These are phyloP conservation scores for Sparus aurata DNA, from an alignment of 2,797 vertebrate genomes.

Conservation along the genomic window DNA sequence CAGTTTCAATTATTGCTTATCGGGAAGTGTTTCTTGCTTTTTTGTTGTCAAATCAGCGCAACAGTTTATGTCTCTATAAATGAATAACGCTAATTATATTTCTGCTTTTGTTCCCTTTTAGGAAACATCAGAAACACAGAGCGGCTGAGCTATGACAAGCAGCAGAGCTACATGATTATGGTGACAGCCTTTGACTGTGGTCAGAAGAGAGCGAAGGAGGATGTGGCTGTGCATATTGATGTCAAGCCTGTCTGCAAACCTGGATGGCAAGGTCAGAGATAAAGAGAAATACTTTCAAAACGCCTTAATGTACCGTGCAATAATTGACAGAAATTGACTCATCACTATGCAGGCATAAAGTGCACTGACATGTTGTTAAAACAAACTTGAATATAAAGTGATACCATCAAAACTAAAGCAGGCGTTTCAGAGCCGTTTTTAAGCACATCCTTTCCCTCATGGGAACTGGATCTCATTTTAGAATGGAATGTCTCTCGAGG, in stretches of 20 bases:
- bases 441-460: slow-evolving; percentile 24
- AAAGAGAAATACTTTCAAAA: slow-evolving; percentile 9
- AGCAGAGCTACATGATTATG: slow-evolving; percentile 93
- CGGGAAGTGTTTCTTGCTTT: slow-evolving; percentile 31
- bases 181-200: slow-evolving; percentile 97
- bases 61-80: slow-evolving; percentile 9
- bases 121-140: slow-evolving; percentile 98
- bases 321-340: slow-evolving; percentile 2
- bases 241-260: slow-evolving; percentile 98
- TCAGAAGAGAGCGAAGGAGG: slow-evolving; percentile 92
- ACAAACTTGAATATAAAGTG: slow-evolving; percentile 20
- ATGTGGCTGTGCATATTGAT: slow-evolving; percentile 91
- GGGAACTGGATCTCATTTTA: slow-evolving; percentile 67
- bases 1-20: slow-evolving; percentile 44
- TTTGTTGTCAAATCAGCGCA: slow-evolving; percentile 28
- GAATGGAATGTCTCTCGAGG: slow-evolving; percentile 59
- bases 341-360: slow-evolving; percentile 14
- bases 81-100: slow-evolving; percentile 35
- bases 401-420: slow-evolving; percentile 16
- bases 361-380: slow-evolving; percentile 20
- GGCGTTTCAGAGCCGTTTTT: slow-evolving; percentile 11
- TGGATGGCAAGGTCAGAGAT: slow-evolving; percentile 95
- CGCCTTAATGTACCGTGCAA: neutral
- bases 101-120: slow-evolving; percentile 71
- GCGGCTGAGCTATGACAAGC: slow-evolving; percentile 93